These are phyloP conservation scores for Acomys russatus DNA, from an alignment of 2,797 vertebrate species.

Conservation along the genomic window DNA sequence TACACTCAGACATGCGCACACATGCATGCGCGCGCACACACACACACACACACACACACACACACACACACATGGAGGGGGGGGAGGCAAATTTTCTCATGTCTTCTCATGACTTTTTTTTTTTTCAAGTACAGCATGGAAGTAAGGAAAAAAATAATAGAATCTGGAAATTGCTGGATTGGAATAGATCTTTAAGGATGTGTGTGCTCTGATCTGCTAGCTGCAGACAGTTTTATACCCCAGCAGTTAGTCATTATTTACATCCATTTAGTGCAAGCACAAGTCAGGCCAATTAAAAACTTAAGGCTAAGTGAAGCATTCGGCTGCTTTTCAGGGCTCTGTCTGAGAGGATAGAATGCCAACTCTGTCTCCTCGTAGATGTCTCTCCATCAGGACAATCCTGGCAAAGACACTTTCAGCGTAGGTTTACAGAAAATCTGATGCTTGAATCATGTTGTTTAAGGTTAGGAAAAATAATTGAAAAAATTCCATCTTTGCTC, in stretches of 20 bases:
- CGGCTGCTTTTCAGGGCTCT: conserved; percentile 64
- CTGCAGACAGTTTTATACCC: not conserved
- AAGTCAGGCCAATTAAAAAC: conserved; percentile 56
- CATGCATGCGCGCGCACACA: not conserved
- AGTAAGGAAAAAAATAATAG: not conserved
- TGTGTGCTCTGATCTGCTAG: not conserved
- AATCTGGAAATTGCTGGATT: not conserved
- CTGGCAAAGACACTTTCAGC: conserved; percentile 52
- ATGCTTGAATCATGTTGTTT: conserved; percentile 64
- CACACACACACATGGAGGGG: not conserved
- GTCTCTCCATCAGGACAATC: conserved; percentile 25
- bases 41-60: not conserved
- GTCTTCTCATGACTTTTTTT: not conserved
- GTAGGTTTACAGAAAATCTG: conserved; percentile 53
- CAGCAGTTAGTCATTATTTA: not conserved
- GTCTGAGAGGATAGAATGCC: conserved; percentile 59
- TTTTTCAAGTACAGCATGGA: not conserved
- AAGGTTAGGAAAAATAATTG: not conserved
- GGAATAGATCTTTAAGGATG: conserved; percentile 32
- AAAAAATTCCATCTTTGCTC: not conserved
- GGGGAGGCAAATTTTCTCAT: not conserved
- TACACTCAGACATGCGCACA: not conserved
- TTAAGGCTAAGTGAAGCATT: not conserved
- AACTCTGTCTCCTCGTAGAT: conserved; percentile 20
- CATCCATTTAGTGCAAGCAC: conserved; percentile 10